phyloP scores from a whole-genome alignment of 2,888 invertebrate genomes.

The Lissocephala sabroskyi region DNA sequence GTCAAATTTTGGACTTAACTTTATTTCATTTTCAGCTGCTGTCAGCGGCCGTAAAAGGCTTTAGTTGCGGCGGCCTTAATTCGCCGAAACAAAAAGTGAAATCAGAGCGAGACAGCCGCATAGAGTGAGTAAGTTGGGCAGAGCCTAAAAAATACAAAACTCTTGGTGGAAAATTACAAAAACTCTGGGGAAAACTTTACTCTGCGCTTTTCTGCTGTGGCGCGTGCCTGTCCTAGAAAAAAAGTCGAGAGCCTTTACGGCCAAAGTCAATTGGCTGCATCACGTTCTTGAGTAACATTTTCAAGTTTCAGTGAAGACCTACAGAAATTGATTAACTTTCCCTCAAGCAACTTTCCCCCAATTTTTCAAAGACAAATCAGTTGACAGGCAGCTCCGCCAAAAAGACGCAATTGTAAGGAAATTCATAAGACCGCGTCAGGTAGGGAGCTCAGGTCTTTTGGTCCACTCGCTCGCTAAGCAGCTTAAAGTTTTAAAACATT shows the following conservation, averaged over 20 bases:
- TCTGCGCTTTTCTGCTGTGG: background rate
- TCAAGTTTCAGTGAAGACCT: conserved; percentile 16
- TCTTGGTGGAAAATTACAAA: background rate
- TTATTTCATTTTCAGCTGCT: conserved; percentile 59
- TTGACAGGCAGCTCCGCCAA: conserved; percentile 14
- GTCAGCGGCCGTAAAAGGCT: conserved; percentile 55
- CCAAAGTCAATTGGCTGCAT: too few relatives aligned
- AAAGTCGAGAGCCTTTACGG: too few relatives aligned
- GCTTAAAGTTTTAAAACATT: conserved; percentile 9
- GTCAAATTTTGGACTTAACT: conserved; percentile 46
- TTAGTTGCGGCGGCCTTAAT: conserved; percentile 19
- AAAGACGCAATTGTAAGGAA: background rate
- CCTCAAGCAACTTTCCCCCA: background rate
- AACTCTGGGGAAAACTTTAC: background rate
- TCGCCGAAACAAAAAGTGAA: background rate
- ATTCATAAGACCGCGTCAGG: conserved; percentile 8
- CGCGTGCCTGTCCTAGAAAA: too few relatives aligned
- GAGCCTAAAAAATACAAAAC: background rate
- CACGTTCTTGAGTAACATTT: too few relatives aligned
- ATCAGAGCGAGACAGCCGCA: too few relatives aligned
- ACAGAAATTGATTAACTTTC: conserved; percentile 57
- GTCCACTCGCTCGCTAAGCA: conserved; percentile 5
- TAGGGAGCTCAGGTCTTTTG: too few relatives aligned
- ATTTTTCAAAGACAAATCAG: conserved; percentile 39
- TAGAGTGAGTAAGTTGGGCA: background rate